Percentiles rank a stretch among this genome's conserved stretches.
Conservation (phyloP, 2,113 vertebrate species). For the Bostrychus sinensis region DNA sequence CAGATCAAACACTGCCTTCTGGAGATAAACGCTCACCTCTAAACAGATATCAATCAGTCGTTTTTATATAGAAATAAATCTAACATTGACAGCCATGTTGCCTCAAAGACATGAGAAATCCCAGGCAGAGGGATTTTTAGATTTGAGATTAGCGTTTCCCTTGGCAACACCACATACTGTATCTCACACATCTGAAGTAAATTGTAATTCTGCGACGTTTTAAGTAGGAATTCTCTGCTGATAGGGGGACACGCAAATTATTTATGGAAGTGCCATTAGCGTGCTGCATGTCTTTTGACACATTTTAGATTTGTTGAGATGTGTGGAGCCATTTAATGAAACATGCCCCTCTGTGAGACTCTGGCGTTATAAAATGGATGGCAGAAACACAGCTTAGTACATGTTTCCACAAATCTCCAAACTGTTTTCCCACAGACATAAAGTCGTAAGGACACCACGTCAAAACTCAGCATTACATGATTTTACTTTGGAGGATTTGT, state of each 20-base stretch:
- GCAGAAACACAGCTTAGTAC: background rate
- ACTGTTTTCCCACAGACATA: background rate
- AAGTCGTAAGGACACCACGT: constrained; percentile 3
- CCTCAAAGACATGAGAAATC: constrained; percentile 48
- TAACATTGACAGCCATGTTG: constrained; percentile 40
- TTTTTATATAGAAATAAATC: constrained; percentile 33
- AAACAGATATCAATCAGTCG: constrained; percentile 50
- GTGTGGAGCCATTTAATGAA: constrained; percentile 1
- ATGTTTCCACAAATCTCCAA: constrained; percentile 2
- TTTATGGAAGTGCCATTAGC: constrained; percentile 14
- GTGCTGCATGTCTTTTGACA: constrained; percentile 6
- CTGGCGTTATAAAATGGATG: background rate
- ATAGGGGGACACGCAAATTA: constrained; percentile 15
- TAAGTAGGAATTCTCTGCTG: background rate
- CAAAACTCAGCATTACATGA: background rate
- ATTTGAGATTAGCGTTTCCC: constrained; percentile 48
- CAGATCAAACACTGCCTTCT: constrained; percentile 32
- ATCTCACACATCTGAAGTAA: constrained; percentile 44
- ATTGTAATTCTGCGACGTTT: constrained; percentile 33
- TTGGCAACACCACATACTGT: constrained; percentile 22
- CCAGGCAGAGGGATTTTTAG: constrained; percentile 32
- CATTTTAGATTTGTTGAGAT: constrained; percentile 17
- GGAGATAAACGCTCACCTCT: constrained; percentile 38
- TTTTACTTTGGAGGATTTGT: constrained; percentile 2
- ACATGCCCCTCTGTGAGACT: background rate